Base-by-base conservation (phyloP, 2,113 vertebrate genomes). In the Barbus barbus region DNA sequence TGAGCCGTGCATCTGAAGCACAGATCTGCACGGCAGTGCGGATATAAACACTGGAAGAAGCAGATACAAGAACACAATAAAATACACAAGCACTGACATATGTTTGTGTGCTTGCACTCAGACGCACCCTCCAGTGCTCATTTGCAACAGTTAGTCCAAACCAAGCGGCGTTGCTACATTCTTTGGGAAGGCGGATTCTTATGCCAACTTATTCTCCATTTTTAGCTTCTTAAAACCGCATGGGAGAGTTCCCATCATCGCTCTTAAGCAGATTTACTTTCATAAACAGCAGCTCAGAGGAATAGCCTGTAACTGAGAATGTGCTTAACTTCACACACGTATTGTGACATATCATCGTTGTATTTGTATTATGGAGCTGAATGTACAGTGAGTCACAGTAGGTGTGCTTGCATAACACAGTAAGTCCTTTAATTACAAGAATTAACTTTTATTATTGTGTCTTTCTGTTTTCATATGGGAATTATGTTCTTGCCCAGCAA, bases 131-230 rank as follows among this genome's bases (percentile, higher is more conserved):
- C 67, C 24, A 46, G 74, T 26, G 28, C 78, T 81, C 58, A 82
- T 84, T 81, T 81, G 73, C 81, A 71, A 44, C 63, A 74, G 60
- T 81, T 80, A 83, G 24, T 58, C 76, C 83, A 83, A 80, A 80
- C 81, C 24, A 58, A 63, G 69, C 48, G 13, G 77, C 26, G 78
- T 77, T 22, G 60, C 76, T 77, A 73, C 83, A 82, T 73, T 81
- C 75, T 78, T 84, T 13, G 73, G 9, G 31, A 80, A 61, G 82
- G 71, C 24, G 78, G n/a, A 31, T 78, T 81, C 44, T 48, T 26
- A 38, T 71, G 63, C 46, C 18, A 41, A 67, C n/a, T 63, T 36
- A 38, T 77, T 44, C 60, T 26, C 65, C 14, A 53, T 72, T n/a
- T 77, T 65, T 44, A 83, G 41, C 63, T 60, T 65, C 41, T 18